Evolutionary conservation across 2,888 invertebrate genomes (phyloP), one percentile per base, ranked within the genome.

Genomic region (Synanthedon formicaeformis): DNA sequence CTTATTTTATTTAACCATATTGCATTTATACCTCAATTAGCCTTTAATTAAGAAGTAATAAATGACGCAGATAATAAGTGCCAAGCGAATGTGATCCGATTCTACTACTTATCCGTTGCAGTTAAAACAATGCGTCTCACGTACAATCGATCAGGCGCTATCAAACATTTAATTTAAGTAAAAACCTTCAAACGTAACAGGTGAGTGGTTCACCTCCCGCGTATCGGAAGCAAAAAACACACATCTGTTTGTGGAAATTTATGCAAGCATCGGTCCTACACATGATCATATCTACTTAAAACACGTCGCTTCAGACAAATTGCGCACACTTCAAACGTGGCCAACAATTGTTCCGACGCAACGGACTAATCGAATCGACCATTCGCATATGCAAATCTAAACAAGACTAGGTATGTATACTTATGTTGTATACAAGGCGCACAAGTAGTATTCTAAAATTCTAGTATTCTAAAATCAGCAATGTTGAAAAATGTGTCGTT

Each of bases 231-330:
- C 73, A 81, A 82, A 82, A 71, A 85, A 78, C 67, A 66, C 67
- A 76, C 81, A 81, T 80, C 75, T 79, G 81, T 75, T 75, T 62
- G 70, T 75, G 68, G 72, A 75, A 78, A 79, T 76, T 71, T 75
- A 78, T 77, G 77, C 79, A 81, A 75, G 75, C 73, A 72, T 74
- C 64, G 71, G 64, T 72, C 71, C 71, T 71, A 75, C 75, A 78
- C 73, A 79, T 75, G 85, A 85, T 85, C 76, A 85, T 86, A 84
- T 85, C 84, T 80, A 75, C 75, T 78, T 78, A 78, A 78, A 76
- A 76, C 74, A 78, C 74, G 79, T 81, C 81, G 75, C 66, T 58
- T 59, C 68, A 78, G 84, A 85, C 86, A 86, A 86, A 86, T 86
- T 85, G 84, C 75, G 76, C 66, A 81, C 81, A 77, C 81, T 77